Evolutionary conservation across 2,113 vertebrate species (phyloP), one percentile per base, ranked within the genome.

Genomic region (Archocentrus centrarchus): DNA sequence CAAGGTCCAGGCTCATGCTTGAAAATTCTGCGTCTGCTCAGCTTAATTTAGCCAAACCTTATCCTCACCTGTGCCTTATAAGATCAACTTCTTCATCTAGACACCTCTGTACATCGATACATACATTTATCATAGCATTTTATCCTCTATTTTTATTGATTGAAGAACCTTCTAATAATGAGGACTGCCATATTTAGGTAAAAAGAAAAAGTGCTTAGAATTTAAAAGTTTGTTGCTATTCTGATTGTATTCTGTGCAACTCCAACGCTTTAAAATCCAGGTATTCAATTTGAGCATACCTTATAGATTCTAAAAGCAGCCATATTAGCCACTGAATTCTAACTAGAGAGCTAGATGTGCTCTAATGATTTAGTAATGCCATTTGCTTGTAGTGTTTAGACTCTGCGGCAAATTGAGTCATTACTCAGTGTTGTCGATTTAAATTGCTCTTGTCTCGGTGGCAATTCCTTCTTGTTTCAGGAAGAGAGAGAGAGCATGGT

Each of bases 381-480:
- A 90, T 94, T 92, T 93, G 88, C 89, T 91, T 91, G 89, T 92
- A 91, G 86, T 95, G 92, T 94, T 93, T 95, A 92, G 94, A 93
- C 92, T 91, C 82, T 88, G 91, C 84, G 11, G 86, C 91, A 94
- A 93, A 94, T 94, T 94, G 93, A 94, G 91, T 93, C 92, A 94
- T 94, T 95, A 94, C 91, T 94, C 93, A 91, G 91, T 86, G 91
- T 91, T 93, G 93, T 94, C 90, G 88, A 91, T 93, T 94, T 86
- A 93, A 94, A 94, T 94, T 93, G 93, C 91, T 92, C 86, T 81
- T 91, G 92, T 94, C 95, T 93, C 84, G 22, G 88, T 90, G 88
- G 90, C 89, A 88, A 86, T 93, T 95, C 89, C 86, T 93, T 95
- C 91, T 95, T 93, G 88, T 94, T 92, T 93, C 88, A 82, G 90